A percentile compares a stretch with the other conserved stretches of the same genome.
phyloP scores from a whole-genome alignment of 2,888 invertebrate genomes.

The Acrobasis suavella region DNA sequence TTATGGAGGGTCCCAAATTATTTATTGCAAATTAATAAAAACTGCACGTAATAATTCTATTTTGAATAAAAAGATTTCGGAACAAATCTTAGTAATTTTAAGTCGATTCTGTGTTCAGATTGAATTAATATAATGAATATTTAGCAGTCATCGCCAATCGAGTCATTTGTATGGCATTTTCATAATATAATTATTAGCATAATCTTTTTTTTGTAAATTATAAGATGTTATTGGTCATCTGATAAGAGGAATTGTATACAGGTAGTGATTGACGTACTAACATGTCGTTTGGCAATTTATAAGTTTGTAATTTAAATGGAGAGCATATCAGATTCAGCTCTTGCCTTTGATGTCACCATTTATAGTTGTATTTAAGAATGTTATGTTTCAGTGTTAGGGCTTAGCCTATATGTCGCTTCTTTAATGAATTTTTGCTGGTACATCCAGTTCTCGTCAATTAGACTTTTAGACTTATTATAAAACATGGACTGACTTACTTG shows the following conservation, averaged over 20 bases:
- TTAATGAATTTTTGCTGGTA: background rate
- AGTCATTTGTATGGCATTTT: conserved; percentile 23
- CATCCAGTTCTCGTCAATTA: conserved; percentile 28
- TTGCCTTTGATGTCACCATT: conserved; percentile 15
- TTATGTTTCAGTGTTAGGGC: conserved; percentile 19
- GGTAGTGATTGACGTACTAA: background rate
- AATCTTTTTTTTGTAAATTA: conserved; percentile 23
- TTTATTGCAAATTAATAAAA: conserved; percentile 34
- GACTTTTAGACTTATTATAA: background rate
- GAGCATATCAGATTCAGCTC: conserved; percentile 19
- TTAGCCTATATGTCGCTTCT: background rate
- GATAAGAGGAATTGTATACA: conserved; percentile 13
- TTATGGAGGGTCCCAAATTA: too few species aligned
- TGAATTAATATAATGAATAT: conserved; percentile 15
- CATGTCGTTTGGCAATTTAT: conserved; percentile 12
- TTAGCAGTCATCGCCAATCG: background rate
- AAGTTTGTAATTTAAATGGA: conserved; percentile 11
- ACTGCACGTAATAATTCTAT: conserved; percentile 12
- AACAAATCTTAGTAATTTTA: background rate
- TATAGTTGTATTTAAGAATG: conserved; percentile 6
- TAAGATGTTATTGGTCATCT: conserved; percentile 28
- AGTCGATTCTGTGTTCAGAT: conserved; percentile 27
- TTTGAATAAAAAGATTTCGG: conserved; percentile 6
- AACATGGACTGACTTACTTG: too few species aligned
- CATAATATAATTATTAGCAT: conserved; percentile 32